Percentiles rank a stretch among this genome's conserved stretches.
Evolutionary conservation across 92 coral and sea anemone species (phyloP).

Genomic region (Epizoanthus illoricatus): DNA sequence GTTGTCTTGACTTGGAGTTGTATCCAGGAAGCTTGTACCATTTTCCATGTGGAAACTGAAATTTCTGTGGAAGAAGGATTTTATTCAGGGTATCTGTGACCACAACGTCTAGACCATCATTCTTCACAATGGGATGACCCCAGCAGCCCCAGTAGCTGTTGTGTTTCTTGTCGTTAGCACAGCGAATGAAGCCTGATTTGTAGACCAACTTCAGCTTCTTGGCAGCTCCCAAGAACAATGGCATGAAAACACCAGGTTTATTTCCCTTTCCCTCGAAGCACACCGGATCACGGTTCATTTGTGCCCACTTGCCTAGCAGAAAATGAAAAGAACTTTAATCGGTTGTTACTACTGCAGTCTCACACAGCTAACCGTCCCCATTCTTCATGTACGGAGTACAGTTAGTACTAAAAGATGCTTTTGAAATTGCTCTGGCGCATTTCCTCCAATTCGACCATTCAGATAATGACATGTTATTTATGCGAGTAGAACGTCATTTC

Average conservation of each 20-base stretch:
- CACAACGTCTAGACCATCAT: background rate
- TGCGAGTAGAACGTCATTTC: too few relatives aligned
- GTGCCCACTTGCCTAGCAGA: background rate
- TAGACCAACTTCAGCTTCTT: conserved; percentile 14
- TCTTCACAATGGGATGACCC: background rate
- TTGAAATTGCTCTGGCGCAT: too few relatives aligned
- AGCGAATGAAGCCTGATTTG: conserved; percentile 8
- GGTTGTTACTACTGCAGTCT: background rate
- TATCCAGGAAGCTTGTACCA: too few relatives aligned
- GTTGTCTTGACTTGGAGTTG: background rate
- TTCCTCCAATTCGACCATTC: too few relatives aligned
- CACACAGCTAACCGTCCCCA: too few relatives aligned
- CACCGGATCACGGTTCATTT: background rate
- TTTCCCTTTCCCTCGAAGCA: conserved; percentile 1
- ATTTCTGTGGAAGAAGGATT: background rate
- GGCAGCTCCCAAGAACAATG: background rate
- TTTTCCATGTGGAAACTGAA: too few relatives aligned
- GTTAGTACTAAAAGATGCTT: too few relatives aligned
- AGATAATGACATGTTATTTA: too few relatives aligned
- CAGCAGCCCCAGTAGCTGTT: conserved; percentile 28
- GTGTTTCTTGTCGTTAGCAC: background rate
- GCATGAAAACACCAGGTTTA: background rate
- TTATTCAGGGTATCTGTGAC: background rate
- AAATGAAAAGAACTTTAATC: background rate
- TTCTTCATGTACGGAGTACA: too few relatives aligned